Base-by-base conservation (phyloP, 30 jellyfish, hydroid and myxozoan genomes). In the Turritopsis rubra region DNA sequence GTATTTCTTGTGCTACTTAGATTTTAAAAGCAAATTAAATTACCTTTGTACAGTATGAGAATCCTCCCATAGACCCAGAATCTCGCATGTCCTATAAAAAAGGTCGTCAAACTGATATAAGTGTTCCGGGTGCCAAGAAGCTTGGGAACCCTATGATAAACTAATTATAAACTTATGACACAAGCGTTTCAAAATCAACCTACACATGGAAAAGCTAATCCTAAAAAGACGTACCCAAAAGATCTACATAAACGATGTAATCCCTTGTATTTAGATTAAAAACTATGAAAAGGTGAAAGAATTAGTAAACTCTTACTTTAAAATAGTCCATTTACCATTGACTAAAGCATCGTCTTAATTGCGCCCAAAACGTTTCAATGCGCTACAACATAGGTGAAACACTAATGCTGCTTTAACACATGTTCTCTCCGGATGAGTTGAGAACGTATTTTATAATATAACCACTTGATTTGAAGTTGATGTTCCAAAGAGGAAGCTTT, bases 241-340 rank as follows among this genome's bases (percentile, higher is more conserved):
- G 21, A 60, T 60, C 22, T 68, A n/a, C 28, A 68, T n/a, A 68
- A 23, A 68, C 22, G 77, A 1, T 27, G 30, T 9, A n/a, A 68
- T 1, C 77, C 9, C 30, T 27, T 27, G 30, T 22, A 68, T 68
- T n/a, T 19, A 27, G 9, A n/a, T 68, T 1, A 9, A 27, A n/a
- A 9, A n/a, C 19, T 68, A 68, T 9, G 77, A n/a, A n/a, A n/a
- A 68, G 28, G 0, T 19, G 9, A 68, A 68, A 41, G 60, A 41
- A 68, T 22, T n/a, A 1, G 31, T 19, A 23, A 7, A 27, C 30
- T 27, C 28, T 27, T 68, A 68, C 89, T 28, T 82, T 82, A 26
- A 82, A 82, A 66, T 82, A 79, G 60, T 70, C 54, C 72, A 66
- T 82, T 84, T 84, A 72, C 89, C 89, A 82, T 29, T 72, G 83